phyloP scores from a whole-genome alignment of 2,113 vertebrate genomes.

The Heloderma charlesbogerti region DNA sequence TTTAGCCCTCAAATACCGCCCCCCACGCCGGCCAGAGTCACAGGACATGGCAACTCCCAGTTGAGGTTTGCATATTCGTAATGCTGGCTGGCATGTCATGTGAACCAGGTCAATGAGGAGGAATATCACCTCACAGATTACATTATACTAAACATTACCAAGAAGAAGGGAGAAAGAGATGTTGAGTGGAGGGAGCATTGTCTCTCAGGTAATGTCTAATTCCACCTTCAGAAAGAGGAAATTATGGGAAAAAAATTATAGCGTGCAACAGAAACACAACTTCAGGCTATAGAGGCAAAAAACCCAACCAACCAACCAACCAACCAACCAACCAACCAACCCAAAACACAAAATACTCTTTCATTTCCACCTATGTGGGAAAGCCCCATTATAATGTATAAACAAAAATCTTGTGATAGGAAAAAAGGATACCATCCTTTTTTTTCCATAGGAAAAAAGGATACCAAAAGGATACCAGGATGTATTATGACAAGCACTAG shows the following conservation, averaged over 20 bases:
- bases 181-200: background rate
- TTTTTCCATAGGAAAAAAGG: background rate
- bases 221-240: background rate
- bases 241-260: background rate
- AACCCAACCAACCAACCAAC: background rate
- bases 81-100: no score
- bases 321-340: background rate
- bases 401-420: background rate
- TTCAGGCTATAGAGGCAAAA: background rate
- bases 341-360: background rate
- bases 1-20: no score
- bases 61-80: no score
- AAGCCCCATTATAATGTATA: background rate
- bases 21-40: no score
- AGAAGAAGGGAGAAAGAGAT: background rate
- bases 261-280: background rate
- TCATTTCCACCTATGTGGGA: background rate
- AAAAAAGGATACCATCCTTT: background rate
- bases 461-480: background rate
- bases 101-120: background rate
- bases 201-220: background rate
- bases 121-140: background rate
- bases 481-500: background rate
- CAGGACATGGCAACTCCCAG: no score
- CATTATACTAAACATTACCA: background rate